phyloP scores from a whole-genome alignment of 2,888 invertebrate species.

The Hartigia nigra region DNA sequence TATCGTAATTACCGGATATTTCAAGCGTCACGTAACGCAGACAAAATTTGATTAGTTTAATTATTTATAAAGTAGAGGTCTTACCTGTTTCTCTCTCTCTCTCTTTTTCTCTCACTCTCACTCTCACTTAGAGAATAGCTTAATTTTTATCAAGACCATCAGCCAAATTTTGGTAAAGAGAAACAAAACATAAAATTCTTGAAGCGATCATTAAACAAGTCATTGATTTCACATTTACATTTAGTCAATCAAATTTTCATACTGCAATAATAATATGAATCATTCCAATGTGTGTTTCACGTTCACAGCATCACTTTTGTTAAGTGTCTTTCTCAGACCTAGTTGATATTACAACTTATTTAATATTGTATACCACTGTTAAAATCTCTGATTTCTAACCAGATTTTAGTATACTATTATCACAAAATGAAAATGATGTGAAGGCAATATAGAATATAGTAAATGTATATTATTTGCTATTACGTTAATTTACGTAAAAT shows the following conservation, averaged over 20 bases:
- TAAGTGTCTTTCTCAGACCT: background rate
- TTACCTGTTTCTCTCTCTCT: background rate
- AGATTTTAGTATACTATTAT: background rate
- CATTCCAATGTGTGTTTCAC: background rate
- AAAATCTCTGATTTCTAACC: background rate
- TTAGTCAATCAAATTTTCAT: background rate
- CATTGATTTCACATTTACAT: background rate
- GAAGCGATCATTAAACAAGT: background rate
- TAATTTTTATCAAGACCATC: background rate
- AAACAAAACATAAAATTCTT: background rate
- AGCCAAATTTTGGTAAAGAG: background rate
- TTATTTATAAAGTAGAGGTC: background rate
- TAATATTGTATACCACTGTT: background rate
- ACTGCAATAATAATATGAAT: background rate
- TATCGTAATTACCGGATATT: background rate
- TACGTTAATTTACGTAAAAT: background rate
- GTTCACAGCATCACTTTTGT: background rate
- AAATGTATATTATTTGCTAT: background rate
- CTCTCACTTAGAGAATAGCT: background rate
- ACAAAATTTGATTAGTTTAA: background rate
- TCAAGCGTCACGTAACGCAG: background rate
- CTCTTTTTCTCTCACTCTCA: too few relatives aligned
- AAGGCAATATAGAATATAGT: background rate
- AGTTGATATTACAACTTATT: slow-evolving; percentile 4
- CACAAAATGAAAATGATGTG: background rate